Evolutionary conservation across 2,888 invertebrate species (phyloP), one percentile per base, ranked within the genome.

Genomic region (Tortricodes alternella): DNA sequence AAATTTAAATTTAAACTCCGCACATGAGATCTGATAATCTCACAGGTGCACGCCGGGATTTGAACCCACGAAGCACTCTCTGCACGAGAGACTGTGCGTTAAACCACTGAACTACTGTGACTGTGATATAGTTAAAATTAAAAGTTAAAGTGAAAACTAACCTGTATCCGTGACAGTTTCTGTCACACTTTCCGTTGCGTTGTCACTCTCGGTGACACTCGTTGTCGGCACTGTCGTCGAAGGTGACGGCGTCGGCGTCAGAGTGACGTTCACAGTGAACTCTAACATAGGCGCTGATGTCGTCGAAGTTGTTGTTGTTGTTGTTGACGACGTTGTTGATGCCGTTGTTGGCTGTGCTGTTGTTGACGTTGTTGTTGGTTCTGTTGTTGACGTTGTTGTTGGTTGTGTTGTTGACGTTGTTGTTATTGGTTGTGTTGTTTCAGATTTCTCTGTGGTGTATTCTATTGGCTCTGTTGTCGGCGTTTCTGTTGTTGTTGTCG

Each of bases 231-330:
- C 35, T 3, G 53, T 46, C 32, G 58, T 43, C 15, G 51, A 16
- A 19, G 61, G 53, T 7, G 60, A 60, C 29, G 60, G 46, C 5
- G 65, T 62, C 9, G 74, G 68, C 7, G 70, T 68, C 29, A 87
- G 48, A 0, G 89, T 89, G 1, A 88, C 83, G 19, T 88, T 88
- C 0, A 89, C 83, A 1, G 76, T 80, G 39, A 89, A 89, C 64
- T 83, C 88, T 32, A 75, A 50, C 7, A 81, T 61, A 0, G 81
- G 68, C 35, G 66, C 61, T 27, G 56, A 53, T n/a, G 58, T 50
- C 5, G 58, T 57, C 18, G 46, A 37, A 18, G 49, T 52, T 35
- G 64, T 35, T 44, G 62, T 49, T 18, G 60, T 37, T n/a, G 61
- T 27, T 5, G 56, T 24, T 18, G 57, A 18, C n/a, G 58, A 44